Evolutionary conservation across 2,888 invertebrate genomes (phyloP).

Genomic region (Erebia aethiops): DNA sequence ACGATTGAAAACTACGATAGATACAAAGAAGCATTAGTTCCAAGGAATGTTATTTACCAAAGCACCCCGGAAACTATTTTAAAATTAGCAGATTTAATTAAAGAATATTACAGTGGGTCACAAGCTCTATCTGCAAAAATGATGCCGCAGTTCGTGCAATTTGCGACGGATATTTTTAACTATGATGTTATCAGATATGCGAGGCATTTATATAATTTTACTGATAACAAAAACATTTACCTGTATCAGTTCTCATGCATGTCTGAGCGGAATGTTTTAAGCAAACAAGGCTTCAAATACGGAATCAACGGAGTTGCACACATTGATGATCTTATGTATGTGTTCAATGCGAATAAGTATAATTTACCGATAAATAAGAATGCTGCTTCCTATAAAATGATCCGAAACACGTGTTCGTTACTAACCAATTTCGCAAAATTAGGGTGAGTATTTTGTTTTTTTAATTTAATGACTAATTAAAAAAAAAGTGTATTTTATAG

Average conservation of each 20-base stretch:
- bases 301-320: slow-evolving; percentile 56
- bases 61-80: slow-evolving; percentile 44
- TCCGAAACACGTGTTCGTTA: slow-evolving; percentile 52
- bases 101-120: slow-evolving; percentile 52
- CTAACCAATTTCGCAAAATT: slow-evolving; percentile 64
- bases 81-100: slow-evolving; percentile 51
- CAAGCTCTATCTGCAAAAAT: slow-evolving; percentile 42
- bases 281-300: slow-evolving; percentile 48
- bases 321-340: slow-evolving; percentile 61
- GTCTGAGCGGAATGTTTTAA: slow-evolving; percentile 56
- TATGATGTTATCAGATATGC: slow-evolving; percentile 48
- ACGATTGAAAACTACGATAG: slow-evolving; percentile 44
- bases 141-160: slow-evolving; percentile 47
- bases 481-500: no score
- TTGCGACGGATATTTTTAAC: slow-evolving; percentile 45
- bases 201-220: slow-evolving; percentile 40
- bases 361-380: slow-evolving; percentile 51
- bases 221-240: slow-evolving; percentile 44
- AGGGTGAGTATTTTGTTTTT: slow-evolving; percentile 55
- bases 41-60: slow-evolving; percentile 49
- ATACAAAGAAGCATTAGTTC: slow-evolving; percentile 54
- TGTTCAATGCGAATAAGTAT: slow-evolving; percentile 54
- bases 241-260: slow-evolving; percentile 55
- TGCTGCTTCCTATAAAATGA: slow-evolving; percentile 51
- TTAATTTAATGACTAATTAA: no score